Percentiles rank a stretch among this genome's conserved stretches.
These are phyloP conservation scores for Synergus umbraculus DNA, from an alignment of 2,888 invertebrate genomes.

Conservation along the genomic window DNA sequence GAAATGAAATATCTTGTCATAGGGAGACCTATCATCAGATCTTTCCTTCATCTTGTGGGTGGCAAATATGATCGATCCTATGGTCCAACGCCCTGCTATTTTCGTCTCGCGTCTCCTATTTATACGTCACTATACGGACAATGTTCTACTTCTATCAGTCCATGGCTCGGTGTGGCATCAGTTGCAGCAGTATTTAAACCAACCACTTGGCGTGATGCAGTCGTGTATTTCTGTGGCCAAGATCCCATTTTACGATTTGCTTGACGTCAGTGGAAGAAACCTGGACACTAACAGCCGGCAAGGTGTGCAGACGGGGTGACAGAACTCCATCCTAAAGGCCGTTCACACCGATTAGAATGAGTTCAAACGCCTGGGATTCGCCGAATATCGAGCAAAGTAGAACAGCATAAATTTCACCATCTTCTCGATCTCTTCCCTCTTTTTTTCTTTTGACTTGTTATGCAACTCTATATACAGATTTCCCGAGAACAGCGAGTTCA, in stretches of 20 bases:
- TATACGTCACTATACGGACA: conserved; percentile 70
- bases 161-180: conserved; percentile 58
- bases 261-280: conserved; percentile 66
- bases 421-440: not conserved
- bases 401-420: conserved; percentile 6
- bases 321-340: conserved; percentile 60
- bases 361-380: conserved; percentile 59
- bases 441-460: not conserved
- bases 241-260: conserved; percentile 65
- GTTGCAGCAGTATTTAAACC: conserved; percentile 63
- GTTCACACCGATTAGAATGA: conserved; percentile 53
- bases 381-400: not conserved
- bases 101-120: conserved; percentile 67
- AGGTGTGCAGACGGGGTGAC: conserved; percentile 45
- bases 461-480: not conserved
- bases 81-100: conserved; percentile 74
- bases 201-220: conserved; percentile 61
- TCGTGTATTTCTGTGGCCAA: conserved; percentile 62
- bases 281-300: conserved; percentile 45
- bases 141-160: conserved; percentile 72
- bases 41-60: conserved; percentile 35
- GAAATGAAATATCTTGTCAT: conserved; percentile 25
- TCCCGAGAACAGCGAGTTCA: not conserved
- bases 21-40: conserved; percentile 27
- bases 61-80: conserved; percentile 63